phyloP scores from a whole-genome alignment of 1,140 invertebrate genomes.

The Propsilocerus akamusi region DNA sequence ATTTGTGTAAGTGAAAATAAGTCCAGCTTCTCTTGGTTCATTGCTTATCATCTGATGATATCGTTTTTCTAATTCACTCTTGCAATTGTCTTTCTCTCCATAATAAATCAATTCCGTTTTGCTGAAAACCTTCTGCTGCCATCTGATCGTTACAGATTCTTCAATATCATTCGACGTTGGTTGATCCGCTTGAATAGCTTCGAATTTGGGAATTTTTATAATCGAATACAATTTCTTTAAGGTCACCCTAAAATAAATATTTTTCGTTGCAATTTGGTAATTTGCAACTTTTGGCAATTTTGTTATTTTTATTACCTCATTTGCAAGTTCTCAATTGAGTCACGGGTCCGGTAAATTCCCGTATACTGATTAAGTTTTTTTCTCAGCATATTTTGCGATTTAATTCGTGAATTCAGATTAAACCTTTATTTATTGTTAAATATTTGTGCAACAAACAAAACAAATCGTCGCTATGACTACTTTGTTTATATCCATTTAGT shows the following conservation, averaged over 20 bases:
- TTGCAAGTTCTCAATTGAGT: not conserved
- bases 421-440: too few relatives aligned
- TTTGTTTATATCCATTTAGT: too few relatives aligned
- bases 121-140: not conserved
- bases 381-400: constrained; percentile 4
- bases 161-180: not conserved
- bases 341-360: not conserved
- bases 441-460: too few relatives aligned
- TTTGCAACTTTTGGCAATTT: not conserved
- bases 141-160: not conserved
- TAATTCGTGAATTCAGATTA: too few relatives aligned
- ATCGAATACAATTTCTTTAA: not conserved
- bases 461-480: too few relatives aligned
- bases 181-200: constrained; percentile 3
- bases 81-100: not conserved
- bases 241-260: not conserved
- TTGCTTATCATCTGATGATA: not conserved
- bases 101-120: not conserved
- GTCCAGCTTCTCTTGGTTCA: not conserved
- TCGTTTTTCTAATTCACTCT: not conserved
- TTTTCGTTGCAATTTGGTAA: not conserved
- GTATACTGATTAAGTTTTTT: constrained; percentile 7
- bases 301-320: too few relatives aligned
- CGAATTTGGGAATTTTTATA: not conserved
- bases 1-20: not conserved